A percentile compares a stretch with the other conserved stretches of the same genome.
Conservation (phyloP, 2,888 invertebrate genomes). For the Noctua fimbriata region DNA sequence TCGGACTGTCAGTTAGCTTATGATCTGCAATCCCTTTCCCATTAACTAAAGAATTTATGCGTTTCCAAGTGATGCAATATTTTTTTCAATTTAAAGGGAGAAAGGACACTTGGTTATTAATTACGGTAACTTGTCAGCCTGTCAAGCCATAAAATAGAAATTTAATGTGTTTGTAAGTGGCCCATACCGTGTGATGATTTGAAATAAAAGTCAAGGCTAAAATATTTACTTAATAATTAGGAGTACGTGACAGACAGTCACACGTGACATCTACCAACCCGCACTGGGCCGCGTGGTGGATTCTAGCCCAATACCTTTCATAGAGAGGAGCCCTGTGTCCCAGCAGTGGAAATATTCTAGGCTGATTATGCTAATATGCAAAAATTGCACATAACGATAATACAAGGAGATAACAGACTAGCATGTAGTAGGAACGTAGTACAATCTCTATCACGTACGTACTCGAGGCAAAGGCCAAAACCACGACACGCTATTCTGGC, state of each 20-base stretch:
- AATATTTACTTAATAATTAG: slow-evolving; percentile 29
- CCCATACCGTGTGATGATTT: no score
- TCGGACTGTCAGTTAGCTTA: no score
- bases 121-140: no score
- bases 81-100: no score
- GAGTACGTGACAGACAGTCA: no score
- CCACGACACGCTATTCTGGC: slow-evolving; percentile 64
- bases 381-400: slow-evolving; percentile 33
- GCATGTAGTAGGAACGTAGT: slow-evolving; percentile 36
- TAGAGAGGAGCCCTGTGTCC: background rate
- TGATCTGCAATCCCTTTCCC: no score
- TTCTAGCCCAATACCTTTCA: background rate
- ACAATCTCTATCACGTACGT: slow-evolving; percentile 48
- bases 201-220: no score
- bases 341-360: background rate
- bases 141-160: no score
- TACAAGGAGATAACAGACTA: slow-evolving; percentile 32
- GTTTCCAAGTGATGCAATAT: no score
- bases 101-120: no score
- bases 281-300: background rate
- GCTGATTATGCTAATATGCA: background rate
- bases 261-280: background rate
- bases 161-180: no score
- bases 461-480: slow-evolving; percentile 53
- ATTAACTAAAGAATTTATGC: no score